Base-by-base conservation (phyloP, 2,797 vertebrate species). In the Hylomyscus alleni region DNA sequence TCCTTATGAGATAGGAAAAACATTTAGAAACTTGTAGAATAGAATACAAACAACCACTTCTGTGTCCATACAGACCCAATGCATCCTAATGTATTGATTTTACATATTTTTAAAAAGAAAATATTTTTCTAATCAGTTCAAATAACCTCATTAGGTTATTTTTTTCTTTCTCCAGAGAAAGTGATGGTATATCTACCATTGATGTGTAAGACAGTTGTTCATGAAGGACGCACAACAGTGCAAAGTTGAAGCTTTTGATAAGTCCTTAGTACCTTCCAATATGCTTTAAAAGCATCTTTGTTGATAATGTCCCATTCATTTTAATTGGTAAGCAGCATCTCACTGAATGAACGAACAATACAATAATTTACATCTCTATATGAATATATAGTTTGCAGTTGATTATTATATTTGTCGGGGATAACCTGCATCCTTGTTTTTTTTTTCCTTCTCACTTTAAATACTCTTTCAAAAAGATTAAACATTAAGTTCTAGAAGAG, bases 381-480 rank as follows among this genome's bases (percentile, higher is more conserved):
- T 37, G 54, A 58, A 20, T 11, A 76, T 29, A 34, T 50, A 67
- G 12, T 44, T 44, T 81, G 17, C 47, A 69, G 76, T 44, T 0
- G 22, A 62, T 78, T 80, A 8, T 29, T 50, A 26, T 80, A 44
- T 29, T 80, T 65, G 22, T 62, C n/a, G 62, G 52, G 80, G 31
- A 81, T 60, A n/a, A 84, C 47, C 17, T 47, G 2, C 11, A 84
- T 83, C 29, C 29, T 87, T 52, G 26, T 6, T 5, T 11, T 20
- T 73, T 75, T 78, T 80, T 1, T 24, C 29, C 69, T 76, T 26
- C 31, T 95, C 44, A 76, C 29, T 93, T 94, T 87, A 81, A 95
- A 92, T 10, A 67, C n/a, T 65, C 67, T 77, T 93, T 87, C 83
- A 65, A 87, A 84, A 72, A 84, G 58, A 89, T 84, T 94, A 54